Base-by-base conservation (phyloP, 2,797 vertebrate genomes). In the Sebastes taczanowskii region DNA sequence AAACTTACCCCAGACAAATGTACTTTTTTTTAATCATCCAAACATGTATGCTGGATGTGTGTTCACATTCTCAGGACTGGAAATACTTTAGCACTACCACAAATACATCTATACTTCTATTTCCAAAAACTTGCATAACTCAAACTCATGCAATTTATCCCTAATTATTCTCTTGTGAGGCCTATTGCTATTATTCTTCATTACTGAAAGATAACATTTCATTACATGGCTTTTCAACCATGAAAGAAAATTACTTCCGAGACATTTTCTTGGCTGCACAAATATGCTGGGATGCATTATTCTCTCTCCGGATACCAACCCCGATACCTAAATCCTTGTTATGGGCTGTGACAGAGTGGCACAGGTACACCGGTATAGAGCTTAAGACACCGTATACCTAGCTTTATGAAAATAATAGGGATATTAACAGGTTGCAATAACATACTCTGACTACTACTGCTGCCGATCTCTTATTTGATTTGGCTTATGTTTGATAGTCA, bases 201-300 rank as follows among this genome's bases (percentile, higher is more conserved):
- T 78, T 69, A 75, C 35, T 61, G 35, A 73, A 38, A 74, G 65
- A 86, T 61, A 53, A 64, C 25, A 75, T 60, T 81, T 86, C 5
- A 64, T 72, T 64, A 72, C n/a, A 61, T 25, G 20, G 25, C 13
- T 55, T 81, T 68, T 59, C 38, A 60, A 71, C 49, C 66, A 67
- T 74, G 58, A 29, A 69, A 71, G 16, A 65, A 75, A 77, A 49
- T 30, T 0, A 75, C 46, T 30, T 25, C 20, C 9, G 53, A 79
- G 38, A 34, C 7, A 11, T 29, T 60, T 82, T 38, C 71, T 55
- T 55, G 63, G 67, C 30, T 25, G 13, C 7, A 52, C 18, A 23
- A 55, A 46, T 53, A 42, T n/a, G 46, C 46, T 61, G 4, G 9
- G 32, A 42, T 32, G 32, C 16, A 68, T 22, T 55, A 35, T 34